Base-by-base conservation (phyloP, 1,140 invertebrate genomes). In the Brachionus paranguensis region DNA sequence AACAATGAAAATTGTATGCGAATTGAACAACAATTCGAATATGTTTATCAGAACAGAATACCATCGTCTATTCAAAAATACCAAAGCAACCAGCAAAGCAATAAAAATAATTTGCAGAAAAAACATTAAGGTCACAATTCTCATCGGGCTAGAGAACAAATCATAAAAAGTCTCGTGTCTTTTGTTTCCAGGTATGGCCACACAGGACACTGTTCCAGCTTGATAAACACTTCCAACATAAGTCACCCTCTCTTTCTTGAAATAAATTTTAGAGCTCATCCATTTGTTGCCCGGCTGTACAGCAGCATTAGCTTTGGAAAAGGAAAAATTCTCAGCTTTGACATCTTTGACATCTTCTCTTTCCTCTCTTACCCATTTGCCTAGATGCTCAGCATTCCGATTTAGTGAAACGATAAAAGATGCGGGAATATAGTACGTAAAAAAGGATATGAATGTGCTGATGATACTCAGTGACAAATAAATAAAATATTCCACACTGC, bases 1-100 rank as follows among this genome's bases (percentile, higher is more conserved):
- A 72, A 72, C 68, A 72, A 72, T 72, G 20, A 43, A 72, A 72
- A 72, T 72, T 45, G 68, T 72, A 33, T 72, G 68, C 68, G 68
- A 72, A 72, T 72, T 72, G 68, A 72, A 43, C 37, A 72, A 43
- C 17, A 72, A 17, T 10, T 72, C 68, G n/a, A 72, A 72, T 43
- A 72, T 43, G n/a, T 72, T 72, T 43, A 72, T 72, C 37, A 72
- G 17, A 43, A 72, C 43, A 3, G 68, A 41, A n/a, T 72, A 72
- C 68, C 68, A 72, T 47, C 37, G 33, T 72, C 68, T 72, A 72
- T 72, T 72, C 17, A 72, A 17, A 12, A 72, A 20, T 8, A 72
- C 68, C 37, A 72, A 72, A 24, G 17, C 10, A 17, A 37, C 12
- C 37, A 72, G 33, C 37, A 72, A 43, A 6, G 17, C 3, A 10